Evolutionary conservation across 1,140 invertebrate species (phyloP), one percentile per base, ranked within the genome.

Genomic region (Theocolax elegans): DNA sequence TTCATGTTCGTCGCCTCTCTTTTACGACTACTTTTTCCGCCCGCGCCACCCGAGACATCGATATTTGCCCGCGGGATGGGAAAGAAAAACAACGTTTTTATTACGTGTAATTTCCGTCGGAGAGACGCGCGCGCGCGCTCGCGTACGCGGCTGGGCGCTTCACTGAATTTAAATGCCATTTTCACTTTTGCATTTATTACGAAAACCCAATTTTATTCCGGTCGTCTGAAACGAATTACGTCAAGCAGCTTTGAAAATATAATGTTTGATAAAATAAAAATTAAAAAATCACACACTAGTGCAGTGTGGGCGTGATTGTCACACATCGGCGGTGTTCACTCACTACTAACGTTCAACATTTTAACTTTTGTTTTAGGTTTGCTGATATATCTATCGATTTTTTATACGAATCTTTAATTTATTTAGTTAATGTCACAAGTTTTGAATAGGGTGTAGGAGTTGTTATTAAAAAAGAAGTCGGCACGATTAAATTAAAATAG

Each of bases 151-250:
- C 13, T 13, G n/a, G 27, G n/a, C 40, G 38, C 49, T 31, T 49
- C 54, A 40, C n/a, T 59, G 54, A 48, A 67, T 67, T 59, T 59
- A 67, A 59, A 67, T 67, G 27, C 21, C 31, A 59, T 67, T 67
- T 67, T 67, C 54, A 59, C 65, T 67, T 59, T 58, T 59, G 42
- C 53, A 59, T 67, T 58, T 67, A 58, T 67, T 67, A 58, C 25
- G 38, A 25, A 59, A 59, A 42, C 25, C 35, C 35, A 44, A 29
- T 19, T 56, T 38, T 56, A 56, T 56, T 1, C 53, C 3, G 53
- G 46, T 21, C 29, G 31, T 31, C 1, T 31, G 17, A 38, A 17
- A 31, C 10, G 53, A 53, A 53, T 53, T 21, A 3, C 25, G 23
- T 29, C 25, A n/a, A 13, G 25, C 49, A 1, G 25, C 25, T 53